A percentile compares a stretch with the other conserved stretches of the same genome.
phyloP scores from a whole-genome alignment of 1,140 invertebrate species.

The Brachionus calyciflorus region DNA sequence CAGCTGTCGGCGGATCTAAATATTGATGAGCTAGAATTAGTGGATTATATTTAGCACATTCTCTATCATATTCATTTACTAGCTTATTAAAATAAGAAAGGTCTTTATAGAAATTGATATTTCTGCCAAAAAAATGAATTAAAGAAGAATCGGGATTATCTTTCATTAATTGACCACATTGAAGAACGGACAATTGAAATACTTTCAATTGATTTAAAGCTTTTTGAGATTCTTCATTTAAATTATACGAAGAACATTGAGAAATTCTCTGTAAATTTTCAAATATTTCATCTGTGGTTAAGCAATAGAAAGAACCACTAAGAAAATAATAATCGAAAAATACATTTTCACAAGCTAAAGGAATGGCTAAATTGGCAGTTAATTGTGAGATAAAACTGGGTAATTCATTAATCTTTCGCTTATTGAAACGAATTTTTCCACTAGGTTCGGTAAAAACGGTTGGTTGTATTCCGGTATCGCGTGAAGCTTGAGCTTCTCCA shows the following conservation, averaged over 20 bases:
- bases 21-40: constrained; percentile 56
- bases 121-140: constrained; percentile 53
- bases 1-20: constrained; percentile 47
- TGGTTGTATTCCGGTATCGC: background rate
- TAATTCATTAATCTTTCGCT: constrained; percentile 42
- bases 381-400: background rate
- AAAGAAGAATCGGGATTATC: constrained; percentile 46
- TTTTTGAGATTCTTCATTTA: background rate
- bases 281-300: background rate
- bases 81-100: constrained; percentile 53
- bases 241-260: background rate
- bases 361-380: background rate
- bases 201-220: background rate
- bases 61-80: constrained; percentile 54
- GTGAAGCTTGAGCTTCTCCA: background rate
- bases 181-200: background rate
- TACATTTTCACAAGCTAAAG: background rate
- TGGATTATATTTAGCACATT: constrained; percentile 52
- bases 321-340: constrained; percentile 39
- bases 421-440: constrained; percentile 18
- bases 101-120: constrained; percentile 54
- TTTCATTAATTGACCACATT: background rate
- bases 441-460: background rate
- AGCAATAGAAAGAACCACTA: background rate
- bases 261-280: background rate